Evolutionary conservation across 2,797 vertebrate species (phyloP), one percentile per base, ranked within the genome.

Genomic region (Carapus acus): DNA sequence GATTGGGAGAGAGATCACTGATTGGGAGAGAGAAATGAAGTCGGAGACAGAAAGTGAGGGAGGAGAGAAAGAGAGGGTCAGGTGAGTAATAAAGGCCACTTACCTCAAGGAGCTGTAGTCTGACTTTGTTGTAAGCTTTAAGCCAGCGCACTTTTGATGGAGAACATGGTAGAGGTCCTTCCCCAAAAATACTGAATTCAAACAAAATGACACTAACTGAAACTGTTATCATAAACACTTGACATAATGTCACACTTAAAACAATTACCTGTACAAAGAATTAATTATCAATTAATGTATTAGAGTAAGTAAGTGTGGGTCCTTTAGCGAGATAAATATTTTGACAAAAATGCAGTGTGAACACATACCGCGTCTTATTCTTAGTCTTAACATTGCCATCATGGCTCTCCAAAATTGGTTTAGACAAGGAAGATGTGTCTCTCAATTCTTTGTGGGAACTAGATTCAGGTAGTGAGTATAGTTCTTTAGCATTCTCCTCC

Each of bases 81-180:
- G 8, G 7, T 21, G 13, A 70, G 3, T 34, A 21, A 46, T 44
- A 2, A 19, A 22, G 23, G n/a, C 20, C 22, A 69, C 89, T 74
- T 93, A 99, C 96, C 94, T 97, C 86, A 2, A 90, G 91, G n/a
- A 97, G 88, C 63, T 80, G 89, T 38, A 89, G 80, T 69, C 90
- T 88, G 40, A 99, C 92, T 90, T 90, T 94, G 84, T 83, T 93
- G 77, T 96, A 93, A 41, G 90, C 93, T 82, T 92, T 92, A 56
- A 99, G 88, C 96, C 96, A 99, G 16, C 76, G 89, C 6, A 92
- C 89, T 74, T 79, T 91, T 41, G 93, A 90, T 1, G 91, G 91
- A 43, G 93, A 87, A 67, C 93, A 91, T 0, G 84, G 90, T 3
- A 84, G 92, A 24, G 85, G 82, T 7, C 82, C 87, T 4, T 74